A percentile compares a stretch with the other conserved stretches of the same genome.
Evolutionary conservation across 2,797 vertebrate genomes (phyloP).

Genomic region (Oreortyx pictus): DNA sequence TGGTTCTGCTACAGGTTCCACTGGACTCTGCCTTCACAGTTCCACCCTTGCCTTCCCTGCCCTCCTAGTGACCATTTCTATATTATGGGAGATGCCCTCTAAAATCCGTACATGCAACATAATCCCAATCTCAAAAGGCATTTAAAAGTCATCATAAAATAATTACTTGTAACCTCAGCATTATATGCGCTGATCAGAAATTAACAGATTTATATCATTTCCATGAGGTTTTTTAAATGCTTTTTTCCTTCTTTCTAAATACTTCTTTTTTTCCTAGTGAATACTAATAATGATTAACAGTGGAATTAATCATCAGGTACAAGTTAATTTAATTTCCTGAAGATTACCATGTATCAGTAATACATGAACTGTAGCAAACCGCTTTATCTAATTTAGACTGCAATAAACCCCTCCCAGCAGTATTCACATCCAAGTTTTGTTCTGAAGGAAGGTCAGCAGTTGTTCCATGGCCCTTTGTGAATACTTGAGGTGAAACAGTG

Average conservation of each 20-base stretch:
- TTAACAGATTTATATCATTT: background rate
- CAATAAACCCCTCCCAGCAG: background rate
- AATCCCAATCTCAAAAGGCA: background rate
- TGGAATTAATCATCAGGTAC: background rate
- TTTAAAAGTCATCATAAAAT: background rate
- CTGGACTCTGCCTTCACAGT: background rate
- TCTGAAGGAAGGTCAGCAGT: background rate
- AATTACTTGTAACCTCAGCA: background rate
- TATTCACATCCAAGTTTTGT: background rate
- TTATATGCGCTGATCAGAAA: background rate
- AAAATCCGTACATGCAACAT: background rate
- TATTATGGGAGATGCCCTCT: background rate
- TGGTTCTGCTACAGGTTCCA: slow-evolving; percentile 7
- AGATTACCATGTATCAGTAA: slow-evolving; percentile 8
- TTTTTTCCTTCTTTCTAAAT: background rate
- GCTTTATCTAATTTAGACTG: background rate
- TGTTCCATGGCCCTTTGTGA: background rate
- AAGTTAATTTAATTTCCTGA: background rate
- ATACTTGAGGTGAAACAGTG: background rate
- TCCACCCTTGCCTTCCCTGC: background rate
- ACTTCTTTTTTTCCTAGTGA: background rate
- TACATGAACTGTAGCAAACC: background rate
- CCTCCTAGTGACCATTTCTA: background rate
- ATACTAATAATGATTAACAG: background rate
- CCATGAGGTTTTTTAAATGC: background rate